A percentile compares a stretch with the other conserved stretches of the same genome.
Conservation (phyloP, 2,113 vertebrate species). For the Oryctolagus cuniculus region DNA sequence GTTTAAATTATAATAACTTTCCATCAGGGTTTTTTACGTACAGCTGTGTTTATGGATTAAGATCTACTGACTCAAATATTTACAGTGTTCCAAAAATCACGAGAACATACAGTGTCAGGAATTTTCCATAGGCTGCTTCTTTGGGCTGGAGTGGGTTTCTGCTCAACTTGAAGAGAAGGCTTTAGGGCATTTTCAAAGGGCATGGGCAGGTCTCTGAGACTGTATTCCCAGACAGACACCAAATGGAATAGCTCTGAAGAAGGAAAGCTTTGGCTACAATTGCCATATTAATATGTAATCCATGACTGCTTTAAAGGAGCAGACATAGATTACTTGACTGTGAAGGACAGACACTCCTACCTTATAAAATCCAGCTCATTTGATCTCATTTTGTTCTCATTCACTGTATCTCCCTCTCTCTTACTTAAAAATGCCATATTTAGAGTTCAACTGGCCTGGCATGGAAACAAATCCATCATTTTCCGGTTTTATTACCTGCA, state of each 20-base stretch:
- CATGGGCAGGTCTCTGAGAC: neutral
- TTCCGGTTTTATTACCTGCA: neutral
- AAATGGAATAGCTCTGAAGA: constrained; percentile 33
- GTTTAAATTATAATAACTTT: constrained; percentile 91
- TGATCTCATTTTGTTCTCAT: neutral
- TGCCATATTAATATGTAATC: neutral
- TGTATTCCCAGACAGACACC: constrained; percentile 19
- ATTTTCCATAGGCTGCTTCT: constrained; percentile 88
- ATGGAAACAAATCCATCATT: neutral
- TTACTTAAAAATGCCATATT: constrained; percentile 6
- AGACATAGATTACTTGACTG: neutral
- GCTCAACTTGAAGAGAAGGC: constrained; percentile 72
- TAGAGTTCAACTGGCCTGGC: neutral
- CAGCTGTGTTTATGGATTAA: constrained; percentile 93
- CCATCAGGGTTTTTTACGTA: constrained; percentile 88
- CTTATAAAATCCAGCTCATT: neutral
- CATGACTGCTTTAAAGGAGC: neutral
- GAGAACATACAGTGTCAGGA: constrained; percentile 88
- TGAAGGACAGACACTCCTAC: neutral
- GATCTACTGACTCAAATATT: constrained; percentile 92
- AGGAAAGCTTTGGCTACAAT: neutral
- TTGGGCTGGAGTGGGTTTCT: constrained; percentile 72
- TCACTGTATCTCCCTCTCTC: neutral
- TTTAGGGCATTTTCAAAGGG: constrained; percentile 64
- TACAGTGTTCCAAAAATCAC: constrained; percentile 90